Evolutionary conservation across 2,888 invertebrate genomes (phyloP).

Genomic region (Drosophila barbarae): DNA sequence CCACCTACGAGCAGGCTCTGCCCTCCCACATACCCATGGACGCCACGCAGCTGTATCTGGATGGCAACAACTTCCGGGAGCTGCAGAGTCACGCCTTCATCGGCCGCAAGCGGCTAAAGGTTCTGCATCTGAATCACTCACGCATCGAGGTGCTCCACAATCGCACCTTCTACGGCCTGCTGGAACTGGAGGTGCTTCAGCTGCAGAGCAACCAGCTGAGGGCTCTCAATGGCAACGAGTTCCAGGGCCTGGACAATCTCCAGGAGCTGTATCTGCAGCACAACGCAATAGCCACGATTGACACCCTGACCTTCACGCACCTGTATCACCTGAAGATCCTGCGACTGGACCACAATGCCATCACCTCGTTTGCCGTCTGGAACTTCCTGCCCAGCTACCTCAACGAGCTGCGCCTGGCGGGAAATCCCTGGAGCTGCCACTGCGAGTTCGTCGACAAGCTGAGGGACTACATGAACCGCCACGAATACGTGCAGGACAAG

Average conservation of each 20-base stretch:
- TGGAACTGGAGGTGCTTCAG: conserved; percentile 89
- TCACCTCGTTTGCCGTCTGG: conserved; percentile 91
- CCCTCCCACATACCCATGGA: conserved; percentile 96
- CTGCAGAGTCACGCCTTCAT: conserved; percentile 94
- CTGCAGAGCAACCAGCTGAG: conserved; percentile 91
- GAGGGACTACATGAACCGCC: conserved; percentile 88
- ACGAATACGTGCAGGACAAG: conserved; percentile 87
- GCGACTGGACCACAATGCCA: conserved; percentile 90
- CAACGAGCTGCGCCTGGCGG: conserved; percentile 85
- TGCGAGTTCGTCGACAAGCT: conserved; percentile 90
- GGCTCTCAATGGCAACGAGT: conserved; percentile 90
- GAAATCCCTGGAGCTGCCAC: conserved; percentile 93
- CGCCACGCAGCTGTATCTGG: conserved; percentile 95
- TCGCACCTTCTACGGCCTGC: conserved; percentile 93
- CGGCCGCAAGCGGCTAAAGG: conserved; percentile 93
- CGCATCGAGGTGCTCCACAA: conserved; percentile 91
- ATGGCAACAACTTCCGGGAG: conserved; percentile 93
- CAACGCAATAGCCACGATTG: conserved; percentile 90
- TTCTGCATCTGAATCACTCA: conserved; percentile 93
- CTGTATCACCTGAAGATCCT: conserved; percentile 91
- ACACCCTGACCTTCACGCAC: conserved; percentile 90
- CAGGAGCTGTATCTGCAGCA: conserved; percentile 92
- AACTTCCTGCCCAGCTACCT: conserved; percentile 83
- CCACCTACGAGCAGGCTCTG: conserved; percentile 88
- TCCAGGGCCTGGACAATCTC: conserved; percentile 89